Evolutionary conservation across 2,888 invertebrate genomes (phyloP).

Genomic region (Cantharis rustica): DNA sequence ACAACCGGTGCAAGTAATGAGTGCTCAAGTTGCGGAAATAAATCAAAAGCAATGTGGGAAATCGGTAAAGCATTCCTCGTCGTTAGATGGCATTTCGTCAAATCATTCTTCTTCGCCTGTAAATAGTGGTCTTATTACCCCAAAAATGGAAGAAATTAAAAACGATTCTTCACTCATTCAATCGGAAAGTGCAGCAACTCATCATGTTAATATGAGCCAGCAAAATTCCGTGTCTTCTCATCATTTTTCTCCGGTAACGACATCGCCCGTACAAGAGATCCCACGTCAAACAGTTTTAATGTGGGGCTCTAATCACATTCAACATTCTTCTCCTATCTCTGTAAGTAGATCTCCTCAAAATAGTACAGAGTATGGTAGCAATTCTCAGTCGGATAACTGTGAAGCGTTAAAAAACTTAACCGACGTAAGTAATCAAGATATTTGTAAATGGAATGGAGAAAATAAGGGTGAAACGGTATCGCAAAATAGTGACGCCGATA

Average conservation of each 20-base stretch:
- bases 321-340: conserved; percentile 41
- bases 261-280: conserved; percentile 54
- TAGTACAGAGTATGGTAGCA: conserved; percentile 38
- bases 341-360: conserved; percentile 45
- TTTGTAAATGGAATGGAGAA: conserved; percentile 53
- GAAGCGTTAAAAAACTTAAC: conserved; percentile 49
- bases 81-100: conserved; percentile 60
- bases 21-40: conserved; percentile 43
- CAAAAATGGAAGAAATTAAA: conserved; percentile 67
- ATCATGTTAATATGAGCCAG: conserved; percentile 40
- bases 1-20: conserved; percentile 56
- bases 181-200: conserved; percentile 41
- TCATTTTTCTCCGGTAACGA: conserved; percentile 52
- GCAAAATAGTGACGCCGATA: conserved; percentile 47
- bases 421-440: conserved; percentile 51
- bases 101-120: conserved; percentile 68
- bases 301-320: conserved; percentile 72
- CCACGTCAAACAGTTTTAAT: conserved; percentile 90
- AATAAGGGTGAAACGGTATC: conserved; percentile 45
- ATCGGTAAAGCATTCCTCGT: conserved; percentile 50
- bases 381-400: conserved; percentile 42
- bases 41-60: conserved; percentile 47
- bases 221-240: conserved; percentile 45
- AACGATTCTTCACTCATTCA: conserved; percentile 52
- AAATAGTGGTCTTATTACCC: conserved; percentile 62